These are phyloP conservation scores for Procavia capensis DNA, from an alignment of 2,113 vertebrate genomes.

Conservation along the genomic window DNA sequence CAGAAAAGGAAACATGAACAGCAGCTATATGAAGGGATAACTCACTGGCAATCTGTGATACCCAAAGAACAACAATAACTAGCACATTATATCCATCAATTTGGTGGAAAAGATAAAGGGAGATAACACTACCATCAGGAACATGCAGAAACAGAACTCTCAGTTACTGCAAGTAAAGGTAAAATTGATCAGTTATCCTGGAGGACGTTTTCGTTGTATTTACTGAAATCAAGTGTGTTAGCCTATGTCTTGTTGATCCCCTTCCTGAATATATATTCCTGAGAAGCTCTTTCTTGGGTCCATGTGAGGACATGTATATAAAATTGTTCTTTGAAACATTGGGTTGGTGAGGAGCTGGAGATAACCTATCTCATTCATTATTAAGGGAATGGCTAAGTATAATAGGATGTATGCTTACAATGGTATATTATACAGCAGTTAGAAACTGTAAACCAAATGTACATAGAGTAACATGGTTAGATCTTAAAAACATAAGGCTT, in stretches of 20 bases:
- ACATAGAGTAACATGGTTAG: not conserved
- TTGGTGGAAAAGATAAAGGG: not conserved
- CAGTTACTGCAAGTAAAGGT: not conserved
- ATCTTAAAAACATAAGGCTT: not conserved
- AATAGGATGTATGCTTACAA: not conserved
- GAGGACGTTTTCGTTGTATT: not conserved
- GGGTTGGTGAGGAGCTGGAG: not conserved
- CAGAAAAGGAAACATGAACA: not conserved
- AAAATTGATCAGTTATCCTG: not conserved
- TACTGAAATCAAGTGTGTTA: not conserved
- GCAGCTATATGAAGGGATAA: not conserved
- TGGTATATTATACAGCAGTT: not conserved
- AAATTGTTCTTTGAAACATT: not conserved
- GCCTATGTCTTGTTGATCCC: not conserved
- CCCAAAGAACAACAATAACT: not conserved
- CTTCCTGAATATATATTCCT: not conserved
- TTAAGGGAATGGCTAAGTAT: not conserved
- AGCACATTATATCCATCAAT: not conserved
- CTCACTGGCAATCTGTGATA: not conserved
- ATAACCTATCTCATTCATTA: not conserved
- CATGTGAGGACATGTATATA: not conserved
- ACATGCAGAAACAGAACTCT: not conserved
- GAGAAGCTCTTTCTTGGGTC: not conserved
- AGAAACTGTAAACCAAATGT: not conserved
- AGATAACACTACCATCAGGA: not conserved